Conservation (phyloP, 2,797 vertebrate genomes). For the Poliocrania exsul region DNA sequence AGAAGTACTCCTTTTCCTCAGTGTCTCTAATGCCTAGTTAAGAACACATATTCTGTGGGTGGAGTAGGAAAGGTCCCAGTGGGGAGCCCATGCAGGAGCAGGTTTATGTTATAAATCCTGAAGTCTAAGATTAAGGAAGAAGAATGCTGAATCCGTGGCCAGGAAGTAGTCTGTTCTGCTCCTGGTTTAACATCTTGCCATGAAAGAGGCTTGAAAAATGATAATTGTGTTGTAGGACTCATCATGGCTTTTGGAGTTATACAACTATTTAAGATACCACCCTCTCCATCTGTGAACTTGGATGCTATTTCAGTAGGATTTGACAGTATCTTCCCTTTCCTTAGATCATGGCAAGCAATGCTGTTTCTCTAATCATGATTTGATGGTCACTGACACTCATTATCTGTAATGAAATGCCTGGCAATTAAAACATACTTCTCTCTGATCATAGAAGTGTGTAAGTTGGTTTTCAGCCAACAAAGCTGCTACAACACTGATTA, state of each 20-base stretch:
- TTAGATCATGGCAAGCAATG: not conserved
- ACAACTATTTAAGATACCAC: not conserved
- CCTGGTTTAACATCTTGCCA: not conserved
- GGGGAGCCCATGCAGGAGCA: not conserved
- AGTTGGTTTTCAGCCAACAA: not conserved
- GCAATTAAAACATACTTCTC: not conserved
- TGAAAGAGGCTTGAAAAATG: not conserved
- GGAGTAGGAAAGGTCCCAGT: not conserved
- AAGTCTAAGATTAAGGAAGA: not conserved
- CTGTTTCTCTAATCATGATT: not conserved
- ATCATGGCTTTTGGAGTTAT: not conserved
- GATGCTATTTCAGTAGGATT: not conserved
- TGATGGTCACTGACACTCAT: not conserved
- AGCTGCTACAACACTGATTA: not conserved
- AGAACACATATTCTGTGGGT: not conserved
- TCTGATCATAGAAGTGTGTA: not conserved
- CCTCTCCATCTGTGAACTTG: accelerated
- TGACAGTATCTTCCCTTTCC: not conserved
- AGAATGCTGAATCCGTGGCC: not conserved
- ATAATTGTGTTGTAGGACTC: not conserved
- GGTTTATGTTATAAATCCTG: not conserved
- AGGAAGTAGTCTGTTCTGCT: not conserved
- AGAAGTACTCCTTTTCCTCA: not conserved
- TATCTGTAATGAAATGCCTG: not conserved
- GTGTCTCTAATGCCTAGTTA: not conserved